Base-by-base conservation (phyloP, 2,797 vertebrate species). In the Pelobates cultripes region DNA sequence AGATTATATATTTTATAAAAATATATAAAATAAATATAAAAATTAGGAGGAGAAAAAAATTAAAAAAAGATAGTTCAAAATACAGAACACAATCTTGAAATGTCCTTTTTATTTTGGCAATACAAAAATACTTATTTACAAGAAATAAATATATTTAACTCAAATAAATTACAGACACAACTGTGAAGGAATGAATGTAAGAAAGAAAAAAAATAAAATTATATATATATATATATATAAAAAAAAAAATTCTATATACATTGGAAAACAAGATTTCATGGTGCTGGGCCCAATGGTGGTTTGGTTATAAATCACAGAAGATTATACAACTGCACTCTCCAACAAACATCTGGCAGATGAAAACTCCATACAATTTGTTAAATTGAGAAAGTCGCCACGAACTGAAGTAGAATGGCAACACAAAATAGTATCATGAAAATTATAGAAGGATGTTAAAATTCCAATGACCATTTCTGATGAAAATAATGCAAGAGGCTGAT, bases 111-210 rank as follows among this genome's bases (percentile, higher is more conserved):
- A 91, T 91, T 92, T 92, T 80, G 81, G 90, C 90, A 90, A 92
- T 92, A 93, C 92, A 93, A 93, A 93, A 93, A 93, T 93, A 92
- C 86, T 89, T 92, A 92, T 93, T 90, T 93, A 92, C 91, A 92
- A 88, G 88, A 92, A 93, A 93, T 93, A 93, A 93, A 93, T 93
- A 93, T 80, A 91, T 15, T 86, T 86, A 86, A 91, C 90, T 91
- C 87, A 92, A 84, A 93, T 93, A 93, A 93, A 89, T 93, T 93
- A 92, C 90, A 82, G 82, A 61, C 70, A 84, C 77, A 68, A 84
- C n/a, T 72, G 55, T 71, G 42, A 66, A 71, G 53, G 72, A 61
- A 60, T 4, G 2, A 41, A 40, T 68, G 57, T 51, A 51, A 51
- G 47, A 51, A 10, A 10, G 47, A 51, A 5, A 51, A 51, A 51